Base-by-base conservation (phyloP, 2,797 vertebrate species). In the Chaetodon trifasciatus region DNA sequence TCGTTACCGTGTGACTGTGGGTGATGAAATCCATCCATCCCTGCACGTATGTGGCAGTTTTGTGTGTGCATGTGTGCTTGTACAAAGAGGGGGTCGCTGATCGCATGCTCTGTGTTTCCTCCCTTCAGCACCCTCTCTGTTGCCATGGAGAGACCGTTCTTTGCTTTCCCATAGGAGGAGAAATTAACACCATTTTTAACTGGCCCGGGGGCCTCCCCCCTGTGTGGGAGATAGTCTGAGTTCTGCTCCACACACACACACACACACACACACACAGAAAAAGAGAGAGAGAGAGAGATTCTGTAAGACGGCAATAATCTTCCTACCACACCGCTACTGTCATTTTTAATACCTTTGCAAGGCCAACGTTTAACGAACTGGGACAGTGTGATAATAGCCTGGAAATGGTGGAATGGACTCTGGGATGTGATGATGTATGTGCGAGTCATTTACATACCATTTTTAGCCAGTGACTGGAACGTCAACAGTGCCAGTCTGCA, bases 181-280 rank as follows among this genome's bases (percentile, higher is more conserved):
- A 96, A 96, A 96, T 96, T 96, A 96, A 96, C 95, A 96, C 95
- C 94, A 96, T 96, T 96, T 96, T 95, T 95, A 96, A 95, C 95
- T 95, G 95, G 94, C 95, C 95, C 82, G 92, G 93, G 94, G 95
- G 93, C 93, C 94, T 94, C 92, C 94, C 93, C 93, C 94, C 91
- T 88, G 90, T 93, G 92, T 93, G 92, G 92, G 91, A 93, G 92
- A 93, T 89, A 93, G 92, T 93, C 90, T 91, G 91, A 94, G 91
- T 93, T 91, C 86, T 91, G 89, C 90, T 93, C 72, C 79, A 78
- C 88, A 74, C 85, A 80, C 88, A 70, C 68, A 52, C 74, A 42
- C 76, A 79, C 81, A 62, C 82, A 69, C 63, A 42, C 75, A 75
- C 83, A 82, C n/a, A n/a, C n/a, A n/a, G n/a, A n/a, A n/a, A n/a